Conservation (phyloP, 2,113 vertebrate species). For the Hemichromis elongatus region DNA sequence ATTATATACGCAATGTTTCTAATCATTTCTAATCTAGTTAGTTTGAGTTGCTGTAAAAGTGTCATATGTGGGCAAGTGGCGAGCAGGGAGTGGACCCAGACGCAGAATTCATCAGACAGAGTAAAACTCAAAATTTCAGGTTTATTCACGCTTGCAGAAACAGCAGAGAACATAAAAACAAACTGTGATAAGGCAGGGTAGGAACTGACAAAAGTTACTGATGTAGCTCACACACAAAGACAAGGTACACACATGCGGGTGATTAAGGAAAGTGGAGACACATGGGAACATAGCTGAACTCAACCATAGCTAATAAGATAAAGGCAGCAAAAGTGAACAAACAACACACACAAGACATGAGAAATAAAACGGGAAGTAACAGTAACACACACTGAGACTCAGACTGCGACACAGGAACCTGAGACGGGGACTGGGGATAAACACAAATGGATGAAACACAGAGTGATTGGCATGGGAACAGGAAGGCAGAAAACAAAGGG, state of each 20-base stretch:
- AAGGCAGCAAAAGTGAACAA: not conserved
- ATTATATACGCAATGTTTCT: not conserved
- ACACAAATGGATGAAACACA: not conserved
- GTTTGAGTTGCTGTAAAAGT: not conserved
- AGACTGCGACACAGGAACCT: not conserved
- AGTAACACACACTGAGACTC: not conserved
- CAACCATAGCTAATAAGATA: not conserved
- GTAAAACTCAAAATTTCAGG: not conserved
- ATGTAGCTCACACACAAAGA: not conserved
- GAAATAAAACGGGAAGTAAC: not conserved
- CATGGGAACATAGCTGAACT: not conserved
- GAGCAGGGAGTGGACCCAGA: not conserved
- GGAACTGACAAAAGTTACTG: not conserved
- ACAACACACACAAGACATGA: not conserved
- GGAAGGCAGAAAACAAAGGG: not conserved
- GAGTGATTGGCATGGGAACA: not conserved
- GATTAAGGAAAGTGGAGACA: not conserved
- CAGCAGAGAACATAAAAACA: not conserved
- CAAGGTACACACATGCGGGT: not conserved
- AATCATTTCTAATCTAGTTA: too few species aligned
- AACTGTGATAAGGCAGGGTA: not conserved
- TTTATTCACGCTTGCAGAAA: not conserved
- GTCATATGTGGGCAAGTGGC: not conserved
- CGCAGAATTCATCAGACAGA: not conserved
- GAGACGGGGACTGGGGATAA: not conserved